Percentiles rank a stretch among this genome's conserved stretches.
phyloP scores from a whole-genome alignment of 2,888 invertebrate genomes.

The Hirtodrosophila duncani region DNA sequence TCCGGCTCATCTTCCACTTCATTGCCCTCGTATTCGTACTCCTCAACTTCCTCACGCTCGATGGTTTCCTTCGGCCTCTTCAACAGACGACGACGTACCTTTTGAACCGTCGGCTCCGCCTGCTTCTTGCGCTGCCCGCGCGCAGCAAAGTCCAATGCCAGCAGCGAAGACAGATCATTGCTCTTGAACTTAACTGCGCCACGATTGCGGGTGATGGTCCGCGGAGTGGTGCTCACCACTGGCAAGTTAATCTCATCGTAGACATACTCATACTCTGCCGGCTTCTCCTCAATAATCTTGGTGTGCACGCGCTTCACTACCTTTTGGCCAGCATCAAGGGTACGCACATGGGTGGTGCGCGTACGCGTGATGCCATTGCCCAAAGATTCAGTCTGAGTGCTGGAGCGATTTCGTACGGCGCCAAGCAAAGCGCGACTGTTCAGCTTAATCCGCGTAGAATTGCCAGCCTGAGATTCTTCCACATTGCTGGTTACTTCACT shows the following conservation, averaged over 20 bases:
- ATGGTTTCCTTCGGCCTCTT: constrained; percentile 55
- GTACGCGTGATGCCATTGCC: constrained; percentile 49
- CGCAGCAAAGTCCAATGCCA: constrained; percentile 68
- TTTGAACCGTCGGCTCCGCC: constrained; percentile 37
- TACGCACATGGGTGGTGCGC: constrained; percentile 51
- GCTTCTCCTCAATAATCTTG: constrained; percentile 53
- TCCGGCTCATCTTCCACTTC: constrained; percentile 13
- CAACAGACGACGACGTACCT: constrained; percentile 51
- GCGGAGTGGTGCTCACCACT: constrained; percentile 48
- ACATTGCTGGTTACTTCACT: background rate
- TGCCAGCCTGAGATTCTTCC: background rate
- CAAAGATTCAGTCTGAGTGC: constrained; percentile 40
- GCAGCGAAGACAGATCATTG: constrained; percentile 71
- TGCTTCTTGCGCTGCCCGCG: constrained; percentile 38
- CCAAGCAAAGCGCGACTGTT: constrained; percentile 13
- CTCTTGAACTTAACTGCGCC: constrained; percentile 65
- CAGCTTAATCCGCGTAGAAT: too few species aligned
- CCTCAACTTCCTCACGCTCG: constrained; percentile 55
- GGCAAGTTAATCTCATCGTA: constrained; percentile 46
- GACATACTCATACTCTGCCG: constrained; percentile 60
- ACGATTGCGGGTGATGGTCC: constrained; percentile 55
- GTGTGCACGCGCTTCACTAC: constrained; percentile 56
- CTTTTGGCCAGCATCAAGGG: constrained; percentile 50
- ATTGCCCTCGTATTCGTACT: constrained; percentile 46
- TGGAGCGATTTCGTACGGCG: constrained; percentile 39